Conservation (phyloP, 2,113 vertebrate species). For the Antigone vipio region DNA sequence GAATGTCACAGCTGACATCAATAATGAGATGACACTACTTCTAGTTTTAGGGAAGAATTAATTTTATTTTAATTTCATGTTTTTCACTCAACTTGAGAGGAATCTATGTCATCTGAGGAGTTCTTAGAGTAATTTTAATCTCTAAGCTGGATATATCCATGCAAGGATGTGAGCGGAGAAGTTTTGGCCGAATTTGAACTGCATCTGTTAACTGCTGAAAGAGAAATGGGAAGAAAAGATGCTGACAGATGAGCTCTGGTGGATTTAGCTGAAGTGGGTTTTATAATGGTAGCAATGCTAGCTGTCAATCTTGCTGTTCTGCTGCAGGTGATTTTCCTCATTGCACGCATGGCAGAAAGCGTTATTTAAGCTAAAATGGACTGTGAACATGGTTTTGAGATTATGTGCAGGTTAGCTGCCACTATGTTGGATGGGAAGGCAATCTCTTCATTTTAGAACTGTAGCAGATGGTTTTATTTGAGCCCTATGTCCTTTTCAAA, state of each 20-base stretch:
- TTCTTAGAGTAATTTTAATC: not conserved
- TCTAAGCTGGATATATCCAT: not conserved
- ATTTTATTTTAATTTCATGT: not conserved
- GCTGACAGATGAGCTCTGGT: not conserved
- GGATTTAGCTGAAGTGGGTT: not conserved
- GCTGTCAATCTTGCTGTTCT: not conserved
- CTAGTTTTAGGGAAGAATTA: not conserved
- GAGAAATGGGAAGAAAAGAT: not conserved
- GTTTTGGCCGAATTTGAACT: not conserved
- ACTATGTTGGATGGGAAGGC: not conserved
- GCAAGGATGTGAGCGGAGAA: not conserved
- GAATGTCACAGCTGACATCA: not conserved
- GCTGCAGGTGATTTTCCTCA: slow-evolving; percentile 17
- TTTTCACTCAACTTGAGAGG: not conserved
- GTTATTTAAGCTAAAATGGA: not conserved
- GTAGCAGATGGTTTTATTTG: slow-evolving; percentile 50
- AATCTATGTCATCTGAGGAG: not conserved
- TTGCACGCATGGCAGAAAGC: not conserved
- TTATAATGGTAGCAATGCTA: not conserved
- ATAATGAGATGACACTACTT: not conserved
- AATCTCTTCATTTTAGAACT: not conserved
- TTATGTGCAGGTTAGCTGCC: not conserved
- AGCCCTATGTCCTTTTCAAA: not conserved
- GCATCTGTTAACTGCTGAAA: not conserved
- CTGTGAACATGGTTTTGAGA: not conserved